Base-by-base conservation (phyloP, 1,140 invertebrate species). In the Listronotus oregonensis region DNA sequence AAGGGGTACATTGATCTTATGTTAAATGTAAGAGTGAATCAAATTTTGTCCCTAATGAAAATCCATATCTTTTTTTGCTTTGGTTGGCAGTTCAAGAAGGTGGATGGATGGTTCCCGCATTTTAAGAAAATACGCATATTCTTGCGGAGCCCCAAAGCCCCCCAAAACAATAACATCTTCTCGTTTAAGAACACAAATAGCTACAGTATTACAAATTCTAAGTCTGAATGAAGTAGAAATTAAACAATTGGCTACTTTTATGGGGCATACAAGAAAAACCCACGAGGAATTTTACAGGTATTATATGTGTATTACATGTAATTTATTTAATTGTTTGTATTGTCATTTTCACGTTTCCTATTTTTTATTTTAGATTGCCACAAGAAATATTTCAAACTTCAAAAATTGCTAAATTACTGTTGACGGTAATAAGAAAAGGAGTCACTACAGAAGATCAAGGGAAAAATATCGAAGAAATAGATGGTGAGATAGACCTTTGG, bases 221-320 rank as follows among this genome's bases (percentile, higher is more conserved):
- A 61, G 64, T 66, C 37, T 71, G 17, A 60, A 66, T 63, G 63
- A 68, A 32, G 31, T 46, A n/a, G 69, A 70, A 64, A 62, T 65
- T 44, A 67, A 71, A 58, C 58, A 71, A 61, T 51, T 66, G 11
- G 69, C 69, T 10, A 58, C 34, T 7, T 71, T 71, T 47, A 71
- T 71, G 67, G 67, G 67, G 11, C 67, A 71, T 50, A 71, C 66
- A 3, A 71, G n/a, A 61, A 56, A 71, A 59, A 71, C 70, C 27
- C 67, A 69, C 57, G 67, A 69, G 50, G 62, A 67, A 49, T 71
- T 61, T 67, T 71, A 71, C 44, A 66, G 67, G 70, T 71, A 34
- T 6, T 34, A n/a, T 34, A 34, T 6, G 32, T 34, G 9, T 34
- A 34, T 6, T 6, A 9, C 9, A 6, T 34, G 32, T 5, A 34